Evolutionary conservation across 2,113 vertebrate species (phyloP), one percentile per base, ranked within the genome.

Genomic region (Eulacestoma nigropectus): DNA sequence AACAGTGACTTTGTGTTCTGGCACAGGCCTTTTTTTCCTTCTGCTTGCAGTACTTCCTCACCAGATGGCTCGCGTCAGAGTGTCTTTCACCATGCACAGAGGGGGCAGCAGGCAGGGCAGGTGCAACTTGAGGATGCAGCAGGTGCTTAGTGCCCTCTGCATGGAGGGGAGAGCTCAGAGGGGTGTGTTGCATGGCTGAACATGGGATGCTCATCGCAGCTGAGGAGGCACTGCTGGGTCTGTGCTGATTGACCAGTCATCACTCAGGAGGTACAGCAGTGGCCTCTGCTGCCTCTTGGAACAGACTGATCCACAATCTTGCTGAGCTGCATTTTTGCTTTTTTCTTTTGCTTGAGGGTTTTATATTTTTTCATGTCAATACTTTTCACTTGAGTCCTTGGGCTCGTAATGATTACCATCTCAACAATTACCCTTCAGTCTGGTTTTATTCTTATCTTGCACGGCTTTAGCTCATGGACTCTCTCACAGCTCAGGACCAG

Each of bases 321-420:
- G 76, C 83, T 93, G 63, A 92, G 59, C 74, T 88, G 37, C 33
- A 63, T 67, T 85, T 55, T 64, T 86, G 9, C 5, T 0, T 30
- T 19, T 53, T 52, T 85, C 13, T 78, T 65, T 59, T 37, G 1
- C 32, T 59, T 62, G 77, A 50, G 11, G 72, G 68, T 92, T 92
- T 94, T 94, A 30, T 74, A 46, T 93, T 96, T 90, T 95, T 90
- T 90, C 55, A 50, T 39, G 59, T 93, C 88, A 93, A 75, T 90
- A 10, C 84, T 96, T 94, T 88, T 69, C 70, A 57, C 49, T 49
- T 47, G 55, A 88, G 82, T 92, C 94, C 85, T 94, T 95, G 92
- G 89, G 50, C 59, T 88, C 4, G 1, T 86, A 70, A 93, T 0
- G 50, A 93, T 92, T 93, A 47, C 63, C 30, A 39, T 92, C 92